phyloP scores from a whole-genome alignment of 2,888 invertebrate species.

The Disparrhopalites patrizii region DNA sequence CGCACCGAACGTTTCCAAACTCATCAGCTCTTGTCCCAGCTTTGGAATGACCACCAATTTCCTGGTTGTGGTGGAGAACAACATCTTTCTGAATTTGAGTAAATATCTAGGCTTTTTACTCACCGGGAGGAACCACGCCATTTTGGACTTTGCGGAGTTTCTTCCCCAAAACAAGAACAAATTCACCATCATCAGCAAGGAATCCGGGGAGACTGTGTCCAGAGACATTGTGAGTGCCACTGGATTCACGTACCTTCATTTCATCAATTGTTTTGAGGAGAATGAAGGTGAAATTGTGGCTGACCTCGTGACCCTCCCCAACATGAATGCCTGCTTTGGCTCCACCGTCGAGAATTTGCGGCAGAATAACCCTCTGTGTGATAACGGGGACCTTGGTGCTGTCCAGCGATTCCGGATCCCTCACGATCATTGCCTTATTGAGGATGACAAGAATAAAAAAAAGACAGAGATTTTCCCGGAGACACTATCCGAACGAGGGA shows the following conservation, averaged over 20 bases:
- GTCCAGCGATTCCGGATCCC: neutral
- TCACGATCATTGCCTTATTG: neutral
- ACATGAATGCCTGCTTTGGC: neutral
- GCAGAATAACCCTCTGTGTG: neutral
- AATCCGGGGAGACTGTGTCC: constrained; percentile 48
- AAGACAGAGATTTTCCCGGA: neutral
- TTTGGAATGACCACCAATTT: constrained; percentile 57
- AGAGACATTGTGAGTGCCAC: constrained; percentile 48
- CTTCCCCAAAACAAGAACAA: constrained; percentile 48
- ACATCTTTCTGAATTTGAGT: constrained; percentile 52
- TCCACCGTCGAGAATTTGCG: neutral
- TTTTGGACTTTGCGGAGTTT: constrained; percentile 25
- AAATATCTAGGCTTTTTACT: constrained; percentile 40
- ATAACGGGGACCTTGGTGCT: neutral
- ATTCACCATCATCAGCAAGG: constrained; percentile 52
- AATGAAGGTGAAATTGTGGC: constrained; percentile 48
- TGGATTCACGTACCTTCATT: constrained; percentile 56
- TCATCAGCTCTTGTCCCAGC: constrained; percentile 51
- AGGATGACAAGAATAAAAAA: neutral
- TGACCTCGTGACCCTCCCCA: constrained; percentile 49
- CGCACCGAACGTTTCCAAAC: neutral
- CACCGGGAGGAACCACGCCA: neutral
- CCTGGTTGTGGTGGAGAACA: constrained; percentile 56
- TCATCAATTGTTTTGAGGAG: constrained; percentile 55
- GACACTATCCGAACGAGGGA: constrained; percentile 46